Evolutionary conservation across 2,797 vertebrate species (phyloP), one percentile per base, ranked within the genome.

Genomic region (Denticeps clupeoides): DNA sequence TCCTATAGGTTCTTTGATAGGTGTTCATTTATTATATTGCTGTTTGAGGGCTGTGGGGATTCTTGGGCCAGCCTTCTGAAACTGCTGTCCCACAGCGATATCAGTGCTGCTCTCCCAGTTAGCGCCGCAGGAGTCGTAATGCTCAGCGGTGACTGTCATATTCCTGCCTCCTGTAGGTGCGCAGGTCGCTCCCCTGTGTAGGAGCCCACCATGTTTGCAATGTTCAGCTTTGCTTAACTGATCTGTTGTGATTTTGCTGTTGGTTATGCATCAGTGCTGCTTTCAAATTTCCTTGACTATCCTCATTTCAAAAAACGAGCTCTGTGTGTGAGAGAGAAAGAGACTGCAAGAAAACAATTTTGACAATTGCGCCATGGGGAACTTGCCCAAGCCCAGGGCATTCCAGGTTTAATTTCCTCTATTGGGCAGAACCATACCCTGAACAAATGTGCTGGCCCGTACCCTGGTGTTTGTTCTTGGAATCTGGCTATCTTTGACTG

Each of bases 391-490:
- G 75, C 79, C 68, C 69, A 64, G 71, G 55, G 65, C 71, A 61
- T 70, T 74, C 74, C 70, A 75, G 72, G 65, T 80, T 83, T 82
- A 72, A 77, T 82, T 82, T 83, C 78, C 76, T 77, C 71, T 64
- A n/a, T n/a, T n/a, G n/a, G n/a, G n/a, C n/a, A n/a, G n/a, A n/a
- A n/a, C n/a, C n/a, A n/a, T n/a, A n/a, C n/a, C n/a, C n/a, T n/a
- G n/a, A n/a, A n/a, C n/a, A n/a, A n/a, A n/a, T n/a, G n/a, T n/a
- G n/a, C n/a, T n/a, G n/a, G n/a, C n/a, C n/a, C n/a, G n/a, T n/a
- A n/a, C n/a, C n/a, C n/a, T n/a, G n/a, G n/a, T n/a, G n/a, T n/a
- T n/a, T n/a, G n/a, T n/a, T n/a, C n/a, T n/a, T n/a, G n/a, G n/a
- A n/a, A n/a, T n/a, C n/a, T n/a, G n/a, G n/a, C n/a, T n/a, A n/a